phyloP scores from a whole-genome alignment of 2,888 invertebrate genomes.

The Pristionchus mayeri region DNA sequence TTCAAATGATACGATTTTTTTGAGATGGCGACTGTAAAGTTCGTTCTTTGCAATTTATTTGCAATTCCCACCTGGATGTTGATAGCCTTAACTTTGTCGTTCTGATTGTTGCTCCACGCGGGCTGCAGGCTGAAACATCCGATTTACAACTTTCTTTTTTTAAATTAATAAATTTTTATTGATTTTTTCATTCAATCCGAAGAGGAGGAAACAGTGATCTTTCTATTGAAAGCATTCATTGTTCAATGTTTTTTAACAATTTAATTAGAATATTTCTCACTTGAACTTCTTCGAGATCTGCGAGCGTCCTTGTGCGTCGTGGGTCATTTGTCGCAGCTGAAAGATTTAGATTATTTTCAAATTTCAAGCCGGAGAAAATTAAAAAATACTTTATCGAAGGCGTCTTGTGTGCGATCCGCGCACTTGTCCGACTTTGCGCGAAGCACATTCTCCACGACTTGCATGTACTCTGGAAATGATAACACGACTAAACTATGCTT shows the following conservation, averaged over 20 bases:
- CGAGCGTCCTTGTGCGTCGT: background rate
- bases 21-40: too few relatives aligned
- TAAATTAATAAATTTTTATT: background rate
- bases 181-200: background rate
- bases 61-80: background rate
- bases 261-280: conserved; percentile 28
- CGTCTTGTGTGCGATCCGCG: background rate
- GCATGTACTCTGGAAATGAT: conserved; percentile 37
- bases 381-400: background rate
- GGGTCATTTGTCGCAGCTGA: background rate
- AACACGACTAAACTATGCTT: background rate
- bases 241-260: too few relatives aligned
- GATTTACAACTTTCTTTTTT: background rate
- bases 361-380: background rate
- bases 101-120: background rate
- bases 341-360: conserved; percentile 10
- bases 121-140: background rate
- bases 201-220: too few relatives aligned
- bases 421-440: background rate
- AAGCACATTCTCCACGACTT: conserved; percentile 31
- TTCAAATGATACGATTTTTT: too few relatives aligned
- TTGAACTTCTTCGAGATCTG: conserved; percentile 48
- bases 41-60: too few relatives aligned
- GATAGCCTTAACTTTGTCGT: background rate
- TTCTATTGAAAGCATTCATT: background rate